Evolutionary conservation across 2,797 vertebrate species (phyloP).

Genomic region (Sebastes itinus): DNA sequence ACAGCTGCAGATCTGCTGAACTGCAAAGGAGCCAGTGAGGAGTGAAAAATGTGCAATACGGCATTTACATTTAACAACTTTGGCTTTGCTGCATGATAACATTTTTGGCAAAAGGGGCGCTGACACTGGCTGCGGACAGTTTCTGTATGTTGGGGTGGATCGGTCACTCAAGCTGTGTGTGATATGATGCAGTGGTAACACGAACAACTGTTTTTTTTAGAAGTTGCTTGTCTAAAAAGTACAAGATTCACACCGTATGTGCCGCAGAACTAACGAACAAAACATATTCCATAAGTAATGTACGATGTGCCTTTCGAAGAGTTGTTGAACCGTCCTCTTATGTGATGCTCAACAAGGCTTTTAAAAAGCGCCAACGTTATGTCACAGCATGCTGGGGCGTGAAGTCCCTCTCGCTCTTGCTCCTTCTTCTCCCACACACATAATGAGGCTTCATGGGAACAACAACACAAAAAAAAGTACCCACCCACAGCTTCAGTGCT

Average conservation of each 20-base stretch:
- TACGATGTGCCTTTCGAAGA: slow-evolving; percentile 24
- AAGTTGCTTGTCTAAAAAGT: not conserved
- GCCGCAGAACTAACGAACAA: slow-evolving; percentile 11
- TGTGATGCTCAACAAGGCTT: slow-evolving; percentile 56
- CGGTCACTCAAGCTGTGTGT: not conserved
- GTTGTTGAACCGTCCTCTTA: slow-evolving; percentile 27
- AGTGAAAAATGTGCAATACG: slow-evolving; percentile 64
- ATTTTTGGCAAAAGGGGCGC: slow-evolving; percentile 16
- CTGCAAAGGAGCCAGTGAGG: slow-evolving; percentile 56
- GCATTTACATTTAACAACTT: slow-evolving; percentile 45
- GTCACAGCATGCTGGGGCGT: slow-evolving; percentile 54
- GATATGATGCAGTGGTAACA: not conserved
- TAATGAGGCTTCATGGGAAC: slow-evolving; percentile 48
- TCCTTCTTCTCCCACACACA: slow-evolving; percentile 52
- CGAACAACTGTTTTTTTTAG: not conserved
- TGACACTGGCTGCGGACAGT: slow-evolving; percentile 22
- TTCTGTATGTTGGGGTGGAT: slow-evolving; percentile 15
- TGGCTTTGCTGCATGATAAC: slow-evolving; percentile 24
- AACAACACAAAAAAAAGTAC: not conserved
- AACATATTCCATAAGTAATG: slow-evolving; percentile 53
- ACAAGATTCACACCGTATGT: not conserved
- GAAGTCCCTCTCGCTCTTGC: slow-evolving; percentile 38
- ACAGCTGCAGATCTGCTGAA: slow-evolving; percentile 69
- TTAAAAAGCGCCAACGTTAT: slow-evolving; percentile 46
- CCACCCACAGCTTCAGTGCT: slow-evolving; percentile 37